phyloP scores from a whole-genome alignment of 2,113 vertebrate species.

The Eolophus roseicapilla region DNA sequence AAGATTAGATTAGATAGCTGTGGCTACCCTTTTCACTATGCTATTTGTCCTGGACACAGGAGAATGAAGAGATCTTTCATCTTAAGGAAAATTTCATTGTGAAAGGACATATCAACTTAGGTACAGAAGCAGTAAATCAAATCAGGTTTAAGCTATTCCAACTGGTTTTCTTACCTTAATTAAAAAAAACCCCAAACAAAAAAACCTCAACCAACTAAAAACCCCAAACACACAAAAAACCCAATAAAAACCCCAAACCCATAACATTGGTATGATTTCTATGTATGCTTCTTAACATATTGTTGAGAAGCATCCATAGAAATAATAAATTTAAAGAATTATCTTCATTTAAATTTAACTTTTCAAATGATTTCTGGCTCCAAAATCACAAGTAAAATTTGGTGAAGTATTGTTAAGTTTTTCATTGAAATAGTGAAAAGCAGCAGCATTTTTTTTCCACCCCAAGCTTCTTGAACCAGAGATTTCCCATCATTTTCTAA shows the following conservation, averaged over 20 bases:
- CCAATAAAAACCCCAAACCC: accelerated
- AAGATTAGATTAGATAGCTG: background rate
- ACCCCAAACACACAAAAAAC: background rate
- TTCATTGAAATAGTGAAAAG: background rate
- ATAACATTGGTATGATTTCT: background rate
- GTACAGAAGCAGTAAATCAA: background rate
- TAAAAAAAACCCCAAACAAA: background rate
- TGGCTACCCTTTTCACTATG: background rate
- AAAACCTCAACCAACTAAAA: background rate
- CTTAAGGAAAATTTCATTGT: background rate
- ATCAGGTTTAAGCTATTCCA: background rate
- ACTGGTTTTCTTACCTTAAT: background rate
- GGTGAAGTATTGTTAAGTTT: background rate
- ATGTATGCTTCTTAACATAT: no score
- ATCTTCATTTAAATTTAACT: background rate
- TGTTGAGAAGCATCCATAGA: background rate
- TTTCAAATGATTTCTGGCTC: background rate
- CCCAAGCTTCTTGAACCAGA: background rate
- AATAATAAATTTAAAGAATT: background rate
- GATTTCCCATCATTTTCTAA: background rate
- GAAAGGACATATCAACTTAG: background rate
- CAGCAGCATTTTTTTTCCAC: accelerated
- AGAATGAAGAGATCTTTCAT: background rate
- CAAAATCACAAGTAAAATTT: background rate
- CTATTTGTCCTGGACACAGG: background rate